These are phyloP conservation scores for Actias luna DNA, from an alignment of 2,888 invertebrate genomes.

Conservation along the genomic window DNA sequence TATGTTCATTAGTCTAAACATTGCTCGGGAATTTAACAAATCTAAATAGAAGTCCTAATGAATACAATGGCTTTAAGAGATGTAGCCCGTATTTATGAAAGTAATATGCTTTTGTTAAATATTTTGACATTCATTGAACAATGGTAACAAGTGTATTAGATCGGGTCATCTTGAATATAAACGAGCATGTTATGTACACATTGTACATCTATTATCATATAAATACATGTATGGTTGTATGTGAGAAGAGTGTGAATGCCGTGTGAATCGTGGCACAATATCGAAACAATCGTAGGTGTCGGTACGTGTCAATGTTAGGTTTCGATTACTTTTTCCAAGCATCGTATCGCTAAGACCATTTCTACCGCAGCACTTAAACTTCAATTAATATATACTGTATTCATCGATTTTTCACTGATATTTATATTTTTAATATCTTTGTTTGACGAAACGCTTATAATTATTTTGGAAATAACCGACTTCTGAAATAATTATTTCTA, in stretches of 20 bases:
- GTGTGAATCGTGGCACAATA: slow-evolving; percentile 50
- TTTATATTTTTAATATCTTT: not conserved
- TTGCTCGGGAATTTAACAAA: not conserved
- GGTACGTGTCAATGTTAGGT: slow-evolving; percentile 7
- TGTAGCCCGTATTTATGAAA: not conserved
- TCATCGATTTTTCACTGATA: not conserved
- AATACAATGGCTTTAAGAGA: not conserved
- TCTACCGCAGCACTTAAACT: not conserved
- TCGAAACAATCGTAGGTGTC: slow-evolving; percentile 14
- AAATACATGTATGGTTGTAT: slow-evolving; percentile 43
- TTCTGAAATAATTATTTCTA: not conserved
- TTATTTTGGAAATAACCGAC: no score
- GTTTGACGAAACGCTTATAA: no score
- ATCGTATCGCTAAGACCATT: no score
- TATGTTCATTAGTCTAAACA: no score
- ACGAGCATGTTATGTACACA: slow-evolving; percentile 37
- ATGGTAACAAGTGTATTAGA: slow-evolving; percentile 20
- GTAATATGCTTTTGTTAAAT: not conserved
- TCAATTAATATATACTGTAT: not conserved
- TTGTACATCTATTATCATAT: slow-evolving; percentile 26
- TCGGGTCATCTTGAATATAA: slow-evolving; percentile 35
- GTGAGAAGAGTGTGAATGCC: slow-evolving; percentile 58
- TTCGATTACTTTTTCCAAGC: not conserved
- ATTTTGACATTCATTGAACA: not conserved
- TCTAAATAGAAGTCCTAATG: not conserved